Evolutionary conservation across 1,140 invertebrate species (phyloP), one percentile per base, ranked within the genome.

Genomic region (Pseudomyrmex concolor): DNA sequence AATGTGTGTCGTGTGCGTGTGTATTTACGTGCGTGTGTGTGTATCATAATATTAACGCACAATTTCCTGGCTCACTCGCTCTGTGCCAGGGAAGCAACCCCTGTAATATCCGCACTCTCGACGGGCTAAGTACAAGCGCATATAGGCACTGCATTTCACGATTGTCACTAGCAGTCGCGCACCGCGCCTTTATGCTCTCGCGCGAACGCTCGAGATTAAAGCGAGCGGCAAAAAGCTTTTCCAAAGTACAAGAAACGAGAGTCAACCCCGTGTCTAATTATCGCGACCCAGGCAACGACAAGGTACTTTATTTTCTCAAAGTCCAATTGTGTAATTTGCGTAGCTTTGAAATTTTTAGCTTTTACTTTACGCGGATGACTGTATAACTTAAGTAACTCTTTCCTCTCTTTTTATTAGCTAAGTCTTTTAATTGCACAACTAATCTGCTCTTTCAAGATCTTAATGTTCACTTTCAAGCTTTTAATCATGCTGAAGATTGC

Each of bases 101-200:
- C 60, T 73, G 85, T 68, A 87, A 87, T 87, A 87, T 87, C 86
- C 86, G 85, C 70, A 73, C 81, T 86, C 81, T 68, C 72, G 17
- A 63, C 2, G 57, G 68, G 81, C 80, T 87, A 87, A 87, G 86
- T 84, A 85, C 85, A 70, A 13, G 59, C 15, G 63, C 64, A 70
- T 71, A 66, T 63, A 64, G 71, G 66, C 64, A 57, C 34, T 59
- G 45, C 84, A 63, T 64, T 48, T 25, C 17, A 34, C 59, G 74
- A 77, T 67, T 54, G 59, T 54, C 76, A 25, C 19, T 51, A 0
- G 34, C 7, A 34, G 34, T 34, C 34, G 34, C n/a, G 34, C 34
- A 13, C 45, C 2, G n/a, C 45, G 48, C 54, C 55, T 60, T 71
- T 78, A 78, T 66, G 22, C 43, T n/a, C 54, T 13, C 55, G 22